phyloP scores from a whole-genome alignment of 2,888 invertebrate genomes.

The Pterostichus madidus region DNA sequence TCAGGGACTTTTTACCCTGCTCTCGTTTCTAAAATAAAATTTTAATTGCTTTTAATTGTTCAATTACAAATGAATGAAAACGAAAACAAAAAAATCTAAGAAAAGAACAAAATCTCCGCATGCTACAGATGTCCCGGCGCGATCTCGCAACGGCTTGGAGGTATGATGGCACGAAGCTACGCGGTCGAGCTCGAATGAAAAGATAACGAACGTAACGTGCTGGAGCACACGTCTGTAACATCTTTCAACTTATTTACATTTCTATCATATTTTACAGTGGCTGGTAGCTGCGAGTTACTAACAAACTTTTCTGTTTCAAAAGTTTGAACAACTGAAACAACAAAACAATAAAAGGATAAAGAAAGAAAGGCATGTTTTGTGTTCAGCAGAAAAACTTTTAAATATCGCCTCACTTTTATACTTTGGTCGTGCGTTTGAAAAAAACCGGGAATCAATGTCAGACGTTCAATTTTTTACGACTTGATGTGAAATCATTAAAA shows the following conservation, averaged over 20 bases:
- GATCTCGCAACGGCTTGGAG: neutral
- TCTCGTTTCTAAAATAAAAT: no score
- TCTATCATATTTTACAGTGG: slow-evolving; percentile 63
- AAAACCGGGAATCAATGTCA: slow-evolving; percentile 35
- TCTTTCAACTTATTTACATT: slow-evolving; percentile 66
- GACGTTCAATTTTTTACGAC: slow-evolving; percentile 9
- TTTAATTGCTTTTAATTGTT: no score
- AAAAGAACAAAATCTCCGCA: no score
- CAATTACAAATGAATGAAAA: no score
- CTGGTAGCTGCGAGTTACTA: slow-evolving; percentile 51
- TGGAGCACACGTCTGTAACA: slow-evolving; percentile 49
- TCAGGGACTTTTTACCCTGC: no score
- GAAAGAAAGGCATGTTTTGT: slow-evolving; percentile 56
- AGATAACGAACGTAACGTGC: slow-evolving; percentile 49
- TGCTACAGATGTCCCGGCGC: neutral
- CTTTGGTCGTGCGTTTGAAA: slow-evolving; percentile 25
- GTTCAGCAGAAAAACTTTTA: slow-evolving; percentile 58
- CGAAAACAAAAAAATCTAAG: no score
- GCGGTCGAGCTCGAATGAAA: slow-evolving; percentile 10
- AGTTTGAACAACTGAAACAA: slow-evolving; percentile 65
- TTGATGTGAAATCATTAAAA: slow-evolving; percentile 10
- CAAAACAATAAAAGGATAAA: slow-evolving; percentile 64
- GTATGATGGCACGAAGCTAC: no score
- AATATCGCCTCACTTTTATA: slow-evolving; percentile 16
- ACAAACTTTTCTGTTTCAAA: slow-evolving; percentile 66